A percentile compares a stretch with the other conserved stretches of the same genome.
Evolutionary conservation across 2,888 invertebrate genomes (phyloP).

Genomic region (Protophormia terraenovae): DNA sequence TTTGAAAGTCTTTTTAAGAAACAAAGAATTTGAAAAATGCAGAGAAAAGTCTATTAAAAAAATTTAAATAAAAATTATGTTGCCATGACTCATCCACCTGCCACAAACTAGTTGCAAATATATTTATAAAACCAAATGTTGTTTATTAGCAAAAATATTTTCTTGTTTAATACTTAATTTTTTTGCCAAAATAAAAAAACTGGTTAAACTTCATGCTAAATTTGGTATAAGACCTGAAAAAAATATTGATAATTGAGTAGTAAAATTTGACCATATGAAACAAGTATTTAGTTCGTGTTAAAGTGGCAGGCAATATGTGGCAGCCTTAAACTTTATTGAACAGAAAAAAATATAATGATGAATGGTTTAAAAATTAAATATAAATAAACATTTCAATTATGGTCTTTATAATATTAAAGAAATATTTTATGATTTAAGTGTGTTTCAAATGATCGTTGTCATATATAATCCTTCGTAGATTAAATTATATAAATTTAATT

Average conservation of each 20-base stretch:
- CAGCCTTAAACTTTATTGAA: conserved; percentile 4
- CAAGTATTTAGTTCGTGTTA: neutral
- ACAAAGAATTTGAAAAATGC: neutral
- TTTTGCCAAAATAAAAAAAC: conserved; percentile 26
- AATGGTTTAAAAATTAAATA: neutral
- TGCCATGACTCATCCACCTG: conserved; percentile 38
- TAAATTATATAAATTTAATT: too few species aligned
- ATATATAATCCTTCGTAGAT: too few species aligned
- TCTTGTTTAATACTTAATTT: neutral
- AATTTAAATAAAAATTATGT: neutral
- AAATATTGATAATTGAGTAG: neutral
- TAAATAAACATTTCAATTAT: neutral
- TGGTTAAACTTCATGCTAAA: conserved; percentile 40
- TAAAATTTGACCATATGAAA: neutral
- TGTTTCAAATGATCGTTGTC: too few species aligned
- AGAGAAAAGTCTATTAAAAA: neutral
- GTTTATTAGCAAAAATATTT: neutral
- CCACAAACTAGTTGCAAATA: conserved; percentile 15
- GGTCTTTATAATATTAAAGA: too few species aligned
- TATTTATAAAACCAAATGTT: neutral
- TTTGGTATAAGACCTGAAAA: neutral
- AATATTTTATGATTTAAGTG: too few species aligned
- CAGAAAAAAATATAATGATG: neutral
- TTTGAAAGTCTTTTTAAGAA: neutral
- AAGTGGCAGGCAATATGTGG: neutral